Evolutionary conservation across 2,888 invertebrate species (phyloP).

Genomic region (Parnassius orleans): DNA sequence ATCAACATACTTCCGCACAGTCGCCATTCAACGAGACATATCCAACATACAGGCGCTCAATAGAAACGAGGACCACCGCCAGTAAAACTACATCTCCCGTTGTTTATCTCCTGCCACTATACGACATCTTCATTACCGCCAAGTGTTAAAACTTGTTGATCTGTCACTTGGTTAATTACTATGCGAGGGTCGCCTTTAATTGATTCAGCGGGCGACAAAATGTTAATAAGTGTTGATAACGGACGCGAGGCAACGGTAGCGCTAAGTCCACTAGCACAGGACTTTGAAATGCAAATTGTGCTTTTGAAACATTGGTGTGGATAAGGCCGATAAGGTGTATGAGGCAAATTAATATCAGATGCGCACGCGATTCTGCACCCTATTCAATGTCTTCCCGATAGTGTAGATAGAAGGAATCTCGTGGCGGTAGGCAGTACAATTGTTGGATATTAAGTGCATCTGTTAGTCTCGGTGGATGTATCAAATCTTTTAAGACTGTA

Average conservation of each 20-base stretch:
- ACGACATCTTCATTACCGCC: conserved; percentile 75
- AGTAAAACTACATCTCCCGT: conserved; percentile 16
- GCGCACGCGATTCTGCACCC: conserved; percentile 63
- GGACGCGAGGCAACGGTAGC: conserved; percentile 35
- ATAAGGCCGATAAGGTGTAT: conserved; percentile 54
- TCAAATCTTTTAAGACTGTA: conserved; percentile 23
- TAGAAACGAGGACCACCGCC: conserved; percentile 20
- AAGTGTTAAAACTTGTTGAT: conserved; percentile 78
- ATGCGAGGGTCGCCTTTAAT: conserved; percentile 70
- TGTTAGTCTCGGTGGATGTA: conserved; percentile 25
- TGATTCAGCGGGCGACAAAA: conserved; percentile 75
- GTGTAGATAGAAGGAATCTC: conserved; percentile 1
- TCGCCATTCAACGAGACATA: not conserved
- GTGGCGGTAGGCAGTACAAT: conserved; percentile 6
- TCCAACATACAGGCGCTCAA: not conserved
- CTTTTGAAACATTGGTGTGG: conserved; percentile 57
- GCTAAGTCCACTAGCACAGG: conserved; percentile 35
- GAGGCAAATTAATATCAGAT: conserved; percentile 58
- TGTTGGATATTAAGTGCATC: conserved; percentile 27
- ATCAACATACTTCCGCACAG: not conserved
- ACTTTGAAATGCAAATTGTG: conserved; percentile 63
- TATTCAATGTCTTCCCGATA: conserved; percentile 16
- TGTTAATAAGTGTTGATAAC: conserved; percentile 74
- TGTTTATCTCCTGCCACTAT: conserved; percentile 47
- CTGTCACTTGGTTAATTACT: conserved; percentile 75